These are phyloP conservation scores for Stenodema calcarata DNA, from an alignment of 2,888 invertebrate species.

Conservation along the genomic window DNA sequence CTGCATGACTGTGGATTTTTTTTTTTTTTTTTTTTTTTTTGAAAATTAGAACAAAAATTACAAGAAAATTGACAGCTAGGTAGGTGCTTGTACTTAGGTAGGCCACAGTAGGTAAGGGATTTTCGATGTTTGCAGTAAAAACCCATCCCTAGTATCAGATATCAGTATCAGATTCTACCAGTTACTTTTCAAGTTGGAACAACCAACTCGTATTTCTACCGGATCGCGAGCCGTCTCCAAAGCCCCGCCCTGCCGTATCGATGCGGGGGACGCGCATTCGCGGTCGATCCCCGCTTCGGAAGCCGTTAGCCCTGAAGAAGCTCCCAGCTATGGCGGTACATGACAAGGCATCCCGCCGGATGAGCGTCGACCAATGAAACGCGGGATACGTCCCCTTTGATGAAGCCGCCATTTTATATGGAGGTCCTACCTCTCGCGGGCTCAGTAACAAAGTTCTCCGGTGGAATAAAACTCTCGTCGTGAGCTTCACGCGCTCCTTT, in stretches of 20 bases:
- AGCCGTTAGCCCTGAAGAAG: background rate
- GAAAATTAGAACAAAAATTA: too few species aligned
- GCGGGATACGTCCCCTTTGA: constrained; percentile 22
- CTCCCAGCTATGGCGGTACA: constrained; percentile 9
- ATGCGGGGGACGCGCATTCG: background rate
- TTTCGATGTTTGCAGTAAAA: too few species aligned
- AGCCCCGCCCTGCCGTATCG: background rate
- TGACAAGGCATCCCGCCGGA: constrained; percentile 24
- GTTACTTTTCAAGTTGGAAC: background rate
- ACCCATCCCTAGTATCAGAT: too few species aligned
- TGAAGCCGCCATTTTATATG: constrained; percentile 44
- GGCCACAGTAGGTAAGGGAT: too few species aligned
- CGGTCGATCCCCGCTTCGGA: background rate
- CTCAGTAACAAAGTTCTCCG: background rate
- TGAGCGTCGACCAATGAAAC: constrained; percentile 34
- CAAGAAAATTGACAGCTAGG: too few species aligned
- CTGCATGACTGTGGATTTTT: too few species aligned
- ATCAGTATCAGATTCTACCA: too few species aligned
- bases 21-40: too few species aligned
- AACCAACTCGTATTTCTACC: background rate
- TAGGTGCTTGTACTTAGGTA: too few species aligned
- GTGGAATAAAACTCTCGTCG: background rate
- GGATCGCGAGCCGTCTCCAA: background rate
- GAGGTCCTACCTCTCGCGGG: background rate
- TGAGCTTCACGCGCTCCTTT: background rate